Evolutionary conservation across 2,797 vertebrate species (phyloP), one percentile per base, ranked within the genome.

Genomic region (Gallinago stenura): DNA sequence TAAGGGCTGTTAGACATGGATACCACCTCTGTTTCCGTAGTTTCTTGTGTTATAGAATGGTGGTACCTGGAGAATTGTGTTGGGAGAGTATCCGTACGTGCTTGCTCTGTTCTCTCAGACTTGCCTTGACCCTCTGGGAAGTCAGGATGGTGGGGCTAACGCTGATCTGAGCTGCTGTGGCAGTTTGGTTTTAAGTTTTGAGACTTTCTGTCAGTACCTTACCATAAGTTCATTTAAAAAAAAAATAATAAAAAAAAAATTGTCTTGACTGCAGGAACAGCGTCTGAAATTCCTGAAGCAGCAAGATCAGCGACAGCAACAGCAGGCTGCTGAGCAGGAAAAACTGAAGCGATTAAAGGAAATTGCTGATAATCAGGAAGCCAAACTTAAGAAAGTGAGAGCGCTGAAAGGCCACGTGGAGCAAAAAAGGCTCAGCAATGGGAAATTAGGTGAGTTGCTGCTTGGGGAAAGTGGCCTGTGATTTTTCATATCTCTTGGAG

Each of bases 351-450:
- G 98, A 87, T 98, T 99, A 26, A 96, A 98, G 57, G 99, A 99
- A 81, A 99, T 99, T 68, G 99, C 99, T 1, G 98, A 99, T 90
- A 99, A 98, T 96, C 99, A 99, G 97, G 99, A 99, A 97, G 98
- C 99, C 64, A 99, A 99, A 84, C 98, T 99, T 21, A 97, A 98
- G 37, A 98, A 99, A 95, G 99, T 99, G 57, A 98, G 99, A 81
- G 99, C 99, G 0, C 97, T 99, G 18, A 99, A 98, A 96, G 99
- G 99, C 89, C 99, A 99, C 0, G 99, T 99, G 97, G 99, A 99
- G 66, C 98, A 99, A 97, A 99, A 99, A 95, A 98, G 99, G 35
- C 98, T 99, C 48, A 99, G 98, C 98, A 99, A 99, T 94, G 98
- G 98, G 81, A 99, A 98, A 78, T 98, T 99, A 20, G 99, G 99